Evolutionary conservation across 2,113 vertebrate species (phyloP).

Genomic region (Syngnathoides biaculeatus): DNA sequence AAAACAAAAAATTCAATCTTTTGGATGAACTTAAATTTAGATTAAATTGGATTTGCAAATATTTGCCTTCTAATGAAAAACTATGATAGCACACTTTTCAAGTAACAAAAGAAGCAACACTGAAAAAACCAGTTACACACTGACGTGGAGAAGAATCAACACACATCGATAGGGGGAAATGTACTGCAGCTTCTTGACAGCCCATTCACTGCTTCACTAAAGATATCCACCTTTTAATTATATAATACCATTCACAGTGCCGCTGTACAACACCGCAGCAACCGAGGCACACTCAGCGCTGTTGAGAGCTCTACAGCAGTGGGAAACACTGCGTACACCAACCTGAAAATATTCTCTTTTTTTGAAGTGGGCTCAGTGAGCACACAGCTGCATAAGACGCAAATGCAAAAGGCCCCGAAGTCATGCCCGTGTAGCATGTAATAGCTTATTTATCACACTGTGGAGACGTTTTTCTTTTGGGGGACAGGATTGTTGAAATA

Average conservation of each 20-base stretch:
- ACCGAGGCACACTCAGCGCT: background rate
- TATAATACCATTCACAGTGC: constrained; percentile 7
- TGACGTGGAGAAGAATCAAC: background rate
- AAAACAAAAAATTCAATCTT: too few species aligned
- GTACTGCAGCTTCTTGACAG: constrained; percentile 9
- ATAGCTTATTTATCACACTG: constrained; percentile 8
- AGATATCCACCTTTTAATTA: constrained; percentile 18
- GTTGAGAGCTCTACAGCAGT: background rate
- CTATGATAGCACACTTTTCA: constrained; percentile 31
- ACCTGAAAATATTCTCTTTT: background rate
- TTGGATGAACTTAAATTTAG: too few species aligned
- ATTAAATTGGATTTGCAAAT: too few species aligned
- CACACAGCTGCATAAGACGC: background rate
- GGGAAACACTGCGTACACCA: background rate
- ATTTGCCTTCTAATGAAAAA: constrained; percentile 19
- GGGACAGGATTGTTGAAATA: background rate
- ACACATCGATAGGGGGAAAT: constrained; percentile 17
- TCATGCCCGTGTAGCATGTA: constrained; percentile 1
- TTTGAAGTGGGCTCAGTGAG: background rate
- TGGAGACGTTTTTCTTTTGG: background rate
- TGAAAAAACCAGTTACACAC: background rate
- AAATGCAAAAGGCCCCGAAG: constrained; percentile 1
- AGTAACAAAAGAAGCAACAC: too few species aligned
- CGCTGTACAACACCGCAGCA: constrained; percentile 7
- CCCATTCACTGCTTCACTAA: constrained; percentile 10